Base-by-base conservation (phyloP, 2,888 invertebrate species). In the Drosophila stalkeri region DNA sequence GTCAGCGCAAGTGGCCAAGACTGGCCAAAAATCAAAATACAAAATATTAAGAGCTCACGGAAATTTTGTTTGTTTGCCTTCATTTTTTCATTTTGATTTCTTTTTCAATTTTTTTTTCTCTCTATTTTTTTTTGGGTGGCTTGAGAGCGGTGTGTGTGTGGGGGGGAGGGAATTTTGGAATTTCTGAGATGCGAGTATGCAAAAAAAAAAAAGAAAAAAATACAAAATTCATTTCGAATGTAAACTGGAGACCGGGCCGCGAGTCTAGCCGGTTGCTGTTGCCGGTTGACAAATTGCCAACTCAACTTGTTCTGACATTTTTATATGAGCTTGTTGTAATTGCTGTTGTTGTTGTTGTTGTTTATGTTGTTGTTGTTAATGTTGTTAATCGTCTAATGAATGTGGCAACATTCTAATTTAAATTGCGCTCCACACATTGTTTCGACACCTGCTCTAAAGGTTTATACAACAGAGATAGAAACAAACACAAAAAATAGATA, bases 341-440 rank as follows among this genome's bases (percentile, higher is more conserved):
- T 52, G 51, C 33, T 51, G 51, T 20, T 33, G 51, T 43, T 33
- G 47, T 59, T 64, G 70, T 41, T 57, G 49, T 54, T 64, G 64
- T 55, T 51, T n/a, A 31, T 49, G 49, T 66, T 61, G 67, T 37
- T 66, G 61, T 51, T 62, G 63, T 16, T 55, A 51, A 18, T 62
- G 57, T 51, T 74, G 74, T 44, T 72, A 56, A 57, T 76, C 64
- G 69, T 77, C 75, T 67, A 80, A 87, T 81, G 80, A 79, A 90
- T 89, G 90, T 90, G 90, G 86, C 90, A 86, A 87, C 90, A 90
- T 87, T 87, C 84, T 86, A 87, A 87, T 89, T 84, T 77, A 82
- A 90, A 88, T 88, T 86, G 86, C 80, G 77, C 82, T 69, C 80
- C 82, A 81, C 81, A 86, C 88, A 85, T 89, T 89, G 90, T 89